Conservation (phyloP, 2,113 vertebrate species). For the Ammodramus savannarum region DNA sequence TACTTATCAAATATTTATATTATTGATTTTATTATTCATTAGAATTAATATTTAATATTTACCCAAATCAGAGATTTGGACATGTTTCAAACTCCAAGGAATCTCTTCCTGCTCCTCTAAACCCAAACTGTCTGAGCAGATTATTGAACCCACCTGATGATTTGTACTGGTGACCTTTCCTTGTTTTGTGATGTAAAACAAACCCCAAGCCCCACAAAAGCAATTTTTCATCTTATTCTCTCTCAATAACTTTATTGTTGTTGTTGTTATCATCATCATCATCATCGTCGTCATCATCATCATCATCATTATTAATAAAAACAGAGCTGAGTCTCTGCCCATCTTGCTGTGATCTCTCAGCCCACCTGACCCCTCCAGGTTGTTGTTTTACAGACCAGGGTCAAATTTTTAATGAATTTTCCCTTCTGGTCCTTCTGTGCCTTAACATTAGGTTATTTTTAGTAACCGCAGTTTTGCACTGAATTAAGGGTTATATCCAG, state of each 20-base stretch:
- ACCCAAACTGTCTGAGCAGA: neutral
- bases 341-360: neutral
- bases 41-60: neutral
- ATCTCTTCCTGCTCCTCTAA: neutral
- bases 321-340: neutral
- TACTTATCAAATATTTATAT: neutral
- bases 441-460: neutral
- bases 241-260: neutral
- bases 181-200: neutral
- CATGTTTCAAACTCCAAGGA: neutral
- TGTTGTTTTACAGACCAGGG: neutral
- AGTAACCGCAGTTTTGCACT: neutral
- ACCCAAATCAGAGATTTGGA: neutral
- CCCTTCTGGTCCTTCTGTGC: neutral
- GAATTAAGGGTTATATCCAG: neutral
- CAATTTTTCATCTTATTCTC: neutral
- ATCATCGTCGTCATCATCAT: too few relatives aligned
- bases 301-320: neutral
- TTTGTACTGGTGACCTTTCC: rapidly evolving
- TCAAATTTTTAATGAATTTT: rapidly evolving
- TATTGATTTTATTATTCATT: neutral
- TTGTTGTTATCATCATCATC: neutral
- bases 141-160: neutral
- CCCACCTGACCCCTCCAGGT: neutral
- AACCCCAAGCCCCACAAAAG: neutral